Percentiles rank a stretch among this genome's conserved stretches.
These are phyloP conservation scores for Cerastis rubricosa DNA, from an alignment of 2,888 invertebrate genomes.

Conservation along the genomic window DNA sequence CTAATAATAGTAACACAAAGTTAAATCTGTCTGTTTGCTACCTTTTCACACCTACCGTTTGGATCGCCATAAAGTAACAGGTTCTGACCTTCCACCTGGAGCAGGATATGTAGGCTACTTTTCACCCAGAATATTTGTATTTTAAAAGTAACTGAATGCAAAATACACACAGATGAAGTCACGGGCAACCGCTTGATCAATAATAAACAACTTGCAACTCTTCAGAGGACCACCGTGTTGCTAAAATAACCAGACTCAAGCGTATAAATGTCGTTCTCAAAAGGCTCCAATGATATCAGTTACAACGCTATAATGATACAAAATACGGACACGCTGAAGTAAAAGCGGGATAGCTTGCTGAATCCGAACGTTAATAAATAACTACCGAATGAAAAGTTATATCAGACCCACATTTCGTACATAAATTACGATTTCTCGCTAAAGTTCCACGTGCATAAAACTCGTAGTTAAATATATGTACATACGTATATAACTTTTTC, in stretches of 20 bases:
- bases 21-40: background rate
- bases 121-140: background rate
- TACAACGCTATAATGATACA: conserved; percentile 31
- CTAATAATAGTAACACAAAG: background rate
- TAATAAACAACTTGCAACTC: background rate
- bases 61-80: background rate
- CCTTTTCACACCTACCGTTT: background rate
- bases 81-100: background rate
- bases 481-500: conserved; percentile 33
- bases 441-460: conserved; percentile 52
- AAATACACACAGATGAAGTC: background rate
- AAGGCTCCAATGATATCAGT: conserved; percentile 30
- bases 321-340: conserved; percentile 32
- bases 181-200: background rate
- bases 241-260: conserved; percentile 25
- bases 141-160: background rate
- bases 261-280: conserved; percentile 33
- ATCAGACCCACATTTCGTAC: conserved; percentile 59
- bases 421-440: conserved; percentile 61
- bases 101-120: background rate
- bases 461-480: conserved; percentile 35
- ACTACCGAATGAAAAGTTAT: conserved; percentile 63
- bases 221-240: conserved; percentile 2
- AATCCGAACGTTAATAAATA: conserved; percentile 61
- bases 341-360: conserved; percentile 40